These are phyloP conservation scores for Hipposideros larvatus DNA, from an alignment of 2,797 vertebrate species.

Conservation along the genomic window DNA sequence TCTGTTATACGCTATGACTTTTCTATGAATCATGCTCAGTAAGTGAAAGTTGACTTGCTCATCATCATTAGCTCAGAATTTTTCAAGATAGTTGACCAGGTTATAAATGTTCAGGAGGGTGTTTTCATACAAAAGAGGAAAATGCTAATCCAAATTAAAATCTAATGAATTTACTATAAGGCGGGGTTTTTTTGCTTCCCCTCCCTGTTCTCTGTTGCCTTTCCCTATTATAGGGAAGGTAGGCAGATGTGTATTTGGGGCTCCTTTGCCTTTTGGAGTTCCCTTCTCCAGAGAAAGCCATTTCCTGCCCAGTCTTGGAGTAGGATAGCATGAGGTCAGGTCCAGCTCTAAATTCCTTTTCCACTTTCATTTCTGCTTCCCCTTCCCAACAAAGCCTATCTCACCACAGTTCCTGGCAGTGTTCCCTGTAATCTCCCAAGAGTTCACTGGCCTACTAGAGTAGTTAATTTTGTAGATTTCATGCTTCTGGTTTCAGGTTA, in stretches of 20 bases:
- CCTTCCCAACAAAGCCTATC: not conserved
- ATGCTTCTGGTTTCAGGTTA: slow-evolving; percentile 13
- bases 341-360: not conserved
- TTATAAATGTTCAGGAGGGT: not conserved
- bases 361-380: not conserved
- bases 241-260: not conserved
- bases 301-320: not conserved
- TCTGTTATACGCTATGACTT: not conserved
- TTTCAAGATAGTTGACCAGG: not conserved
- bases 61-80: not conserved
- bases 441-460: not conserved
- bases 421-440: not conserved
- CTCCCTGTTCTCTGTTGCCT: not conserved
- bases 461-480: not conserved
- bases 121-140: slow-evolving; percentile 31
- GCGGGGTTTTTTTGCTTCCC: not conserved
- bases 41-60: not conserved
- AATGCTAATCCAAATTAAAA: slow-evolving; percentile 10
- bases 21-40: not conserved
- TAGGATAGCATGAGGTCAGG: not conserved
- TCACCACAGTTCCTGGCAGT: not conserved
- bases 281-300: not conserved
- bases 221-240: not conserved
- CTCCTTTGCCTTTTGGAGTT: not conserved
- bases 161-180: not conserved